phyloP scores from a whole-genome alignment of 2,797 vertebrate genomes.

The Amazona finschi region DNA sequence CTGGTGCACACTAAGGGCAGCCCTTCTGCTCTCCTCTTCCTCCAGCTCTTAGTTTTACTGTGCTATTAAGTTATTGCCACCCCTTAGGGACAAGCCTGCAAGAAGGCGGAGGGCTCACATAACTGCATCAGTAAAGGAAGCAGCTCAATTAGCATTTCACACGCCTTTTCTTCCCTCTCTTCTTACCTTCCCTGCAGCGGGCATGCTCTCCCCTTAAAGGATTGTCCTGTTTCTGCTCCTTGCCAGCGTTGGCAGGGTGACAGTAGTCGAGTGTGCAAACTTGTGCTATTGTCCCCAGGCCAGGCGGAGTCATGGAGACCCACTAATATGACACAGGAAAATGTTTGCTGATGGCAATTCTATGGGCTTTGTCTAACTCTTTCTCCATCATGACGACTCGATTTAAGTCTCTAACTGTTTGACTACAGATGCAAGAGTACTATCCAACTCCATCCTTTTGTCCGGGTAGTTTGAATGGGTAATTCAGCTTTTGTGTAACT shows the following conservation, averaged over 20 bases:
- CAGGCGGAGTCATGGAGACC: constrained; percentile 99
- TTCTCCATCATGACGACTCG: constrained; percentile 99
- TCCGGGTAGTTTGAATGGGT: constrained; percentile 97
- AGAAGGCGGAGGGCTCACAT: constrained; percentile 67
- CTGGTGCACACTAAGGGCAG: background rate
- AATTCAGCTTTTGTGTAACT: constrained; percentile 99
- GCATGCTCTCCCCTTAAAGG: constrained; percentile 87
- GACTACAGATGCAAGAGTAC: constrained; percentile 99
- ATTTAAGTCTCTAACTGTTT: constrained; percentile 99
- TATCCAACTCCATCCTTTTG: constrained; percentile 99
- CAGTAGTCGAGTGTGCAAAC: constrained; percentile 99
- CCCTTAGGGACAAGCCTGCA: constrained; percentile 68
- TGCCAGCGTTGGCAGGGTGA: constrained; percentile 99
- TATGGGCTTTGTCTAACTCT: constrained; percentile 99
- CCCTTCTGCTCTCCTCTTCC: constrained; percentile 17
- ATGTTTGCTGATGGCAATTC: constrained; percentile 99
- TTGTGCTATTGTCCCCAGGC: constrained; percentile 98
- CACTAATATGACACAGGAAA: constrained; percentile 99
- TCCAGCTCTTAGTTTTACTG: constrained; percentile 7
- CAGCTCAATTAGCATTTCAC: constrained; percentile 91
- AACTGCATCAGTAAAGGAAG: constrained; percentile 85
- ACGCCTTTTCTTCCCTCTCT: constrained; percentile 83
- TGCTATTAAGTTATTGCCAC: constrained; percentile 68
- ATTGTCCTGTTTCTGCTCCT: constrained; percentile 96
- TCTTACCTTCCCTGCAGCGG: constrained; percentile 89